Evolutionary conservation across 2,797 vertebrate species (phyloP).

Genomic region (Mormyrops attenuatus): DNA sequence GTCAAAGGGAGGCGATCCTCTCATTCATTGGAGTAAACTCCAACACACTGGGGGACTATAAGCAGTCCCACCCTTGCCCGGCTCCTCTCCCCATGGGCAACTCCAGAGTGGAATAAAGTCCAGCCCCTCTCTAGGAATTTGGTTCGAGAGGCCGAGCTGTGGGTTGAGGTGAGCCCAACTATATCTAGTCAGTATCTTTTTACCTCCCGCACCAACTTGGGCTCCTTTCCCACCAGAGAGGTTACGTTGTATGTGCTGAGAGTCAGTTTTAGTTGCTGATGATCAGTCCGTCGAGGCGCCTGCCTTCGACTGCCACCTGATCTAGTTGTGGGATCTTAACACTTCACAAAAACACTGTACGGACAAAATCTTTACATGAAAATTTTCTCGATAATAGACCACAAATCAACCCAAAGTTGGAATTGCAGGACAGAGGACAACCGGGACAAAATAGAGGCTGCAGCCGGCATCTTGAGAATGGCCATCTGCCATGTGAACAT

Average conservation of each 20-base stretch:
- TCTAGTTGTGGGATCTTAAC: neutral
- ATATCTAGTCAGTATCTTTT: neutral
- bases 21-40: neutral
- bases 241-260: neutral
- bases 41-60: neutral
- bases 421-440: neutral
- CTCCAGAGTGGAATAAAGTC: neutral
- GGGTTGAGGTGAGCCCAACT: neutral
- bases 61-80: neutral
- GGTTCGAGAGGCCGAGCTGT: neutral
- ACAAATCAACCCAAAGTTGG: neutral
- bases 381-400: neutral
- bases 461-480: neutral
- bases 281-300: neutral
- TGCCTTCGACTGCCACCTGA: neutral
- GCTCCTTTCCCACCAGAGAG: neutral
- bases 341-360: neutral
- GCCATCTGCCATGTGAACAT: neutral
- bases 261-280: neutral
- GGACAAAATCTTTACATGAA: neutral
- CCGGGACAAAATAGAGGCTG: neutral
- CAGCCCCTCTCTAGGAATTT: neutral
- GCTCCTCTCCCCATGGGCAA: neutral
- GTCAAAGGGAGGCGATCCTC: no score
- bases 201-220: neutral